phyloP scores from a whole-genome alignment of 1,140 invertebrate species.

The Ceratosolen fusciceps region DNA sequence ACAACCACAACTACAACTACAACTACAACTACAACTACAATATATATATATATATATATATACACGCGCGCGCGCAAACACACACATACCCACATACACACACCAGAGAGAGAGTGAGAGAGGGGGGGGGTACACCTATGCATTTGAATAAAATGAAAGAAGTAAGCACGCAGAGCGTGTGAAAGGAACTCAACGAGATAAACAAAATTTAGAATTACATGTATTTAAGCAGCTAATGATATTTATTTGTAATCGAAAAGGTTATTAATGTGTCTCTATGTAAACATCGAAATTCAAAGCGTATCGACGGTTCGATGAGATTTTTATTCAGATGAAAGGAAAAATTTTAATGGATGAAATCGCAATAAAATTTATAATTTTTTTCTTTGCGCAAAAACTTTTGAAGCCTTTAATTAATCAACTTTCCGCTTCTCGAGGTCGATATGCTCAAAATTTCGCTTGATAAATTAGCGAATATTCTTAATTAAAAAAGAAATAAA shows the following conservation, averaged over 20 bases:
- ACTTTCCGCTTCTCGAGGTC: slow-evolving; percentile 15
- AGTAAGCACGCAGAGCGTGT: slow-evolving; percentile 31
- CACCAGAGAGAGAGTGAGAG: too few species aligned
- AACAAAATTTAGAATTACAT: slow-evolving; percentile 42
- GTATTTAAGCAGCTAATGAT: slow-evolving; percentile 46
- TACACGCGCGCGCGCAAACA: background rate
- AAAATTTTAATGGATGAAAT: background rate
- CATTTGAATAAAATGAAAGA: slow-evolving; percentile 7
- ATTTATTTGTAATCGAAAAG: slow-evolving; percentile 45
- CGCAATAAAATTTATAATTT: background rate
- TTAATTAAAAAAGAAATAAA: slow-evolving; percentile 7
- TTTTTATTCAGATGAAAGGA: slow-evolving; percentile 30
- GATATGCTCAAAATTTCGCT: slow-evolving; percentile 24
- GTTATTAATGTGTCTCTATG: slow-evolving; percentile 27
- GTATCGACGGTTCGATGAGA: slow-evolving; percentile 19
- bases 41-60: slow-evolving; percentile 10
- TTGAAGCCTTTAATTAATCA: background rate
- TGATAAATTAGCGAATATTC: slow-evolving; percentile 36
- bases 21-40: background rate
- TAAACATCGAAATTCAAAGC: slow-evolving; percentile 38
- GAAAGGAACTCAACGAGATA: slow-evolving; percentile 43
- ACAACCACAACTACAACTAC: too few species aligned
- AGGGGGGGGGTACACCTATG: background rate
- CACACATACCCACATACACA: slow-evolving; percentile 4
- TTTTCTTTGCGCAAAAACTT: slow-evolving; percentile 9